A percentile compares a stretch with the other conserved stretches of the same genome.
Evolutionary conservation across 2,113 vertebrate genomes (phyloP).

Genomic region (Rhinolophus sinicus): DNA sequence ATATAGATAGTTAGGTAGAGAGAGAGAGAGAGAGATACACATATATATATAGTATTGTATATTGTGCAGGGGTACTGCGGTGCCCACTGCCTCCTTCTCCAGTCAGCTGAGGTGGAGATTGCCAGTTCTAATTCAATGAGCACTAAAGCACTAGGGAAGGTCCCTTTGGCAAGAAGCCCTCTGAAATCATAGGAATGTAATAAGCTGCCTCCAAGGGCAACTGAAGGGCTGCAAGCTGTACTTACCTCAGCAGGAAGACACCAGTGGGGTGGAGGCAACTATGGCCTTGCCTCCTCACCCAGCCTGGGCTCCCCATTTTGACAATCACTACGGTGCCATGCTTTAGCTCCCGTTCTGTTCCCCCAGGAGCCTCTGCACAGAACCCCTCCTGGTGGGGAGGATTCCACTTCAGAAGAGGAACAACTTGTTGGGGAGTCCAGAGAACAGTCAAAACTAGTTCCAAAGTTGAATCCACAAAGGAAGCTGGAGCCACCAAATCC

Average conservation of each 20-base stretch:
- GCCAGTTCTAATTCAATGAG: neutral
- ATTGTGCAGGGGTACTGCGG: neutral
- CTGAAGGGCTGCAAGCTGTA: too few species aligned
- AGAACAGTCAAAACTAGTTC: neutral
- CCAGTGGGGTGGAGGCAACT: neutral
- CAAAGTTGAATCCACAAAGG: neutral
- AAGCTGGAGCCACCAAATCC: too few species aligned
- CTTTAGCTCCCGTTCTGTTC: neutral
- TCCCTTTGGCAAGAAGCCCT: neutral
- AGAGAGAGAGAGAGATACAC: too few species aligned
- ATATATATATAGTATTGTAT: too few species aligned
- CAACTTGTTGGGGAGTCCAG: rapidly evolving
- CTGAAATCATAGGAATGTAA: neutral
- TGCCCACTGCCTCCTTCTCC: neutral
- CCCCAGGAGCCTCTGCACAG: neutral
- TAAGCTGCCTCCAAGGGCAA: neutral
- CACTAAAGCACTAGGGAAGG: neutral
- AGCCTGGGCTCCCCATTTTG: neutral
- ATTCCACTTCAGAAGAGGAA: neutral
- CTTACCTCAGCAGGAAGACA: neutral
- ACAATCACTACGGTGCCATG: neutral
- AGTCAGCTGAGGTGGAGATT: neutral
- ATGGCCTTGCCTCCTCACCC: neutral
- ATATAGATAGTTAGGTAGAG: too few species aligned
- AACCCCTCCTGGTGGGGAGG: too few species aligned